phyloP scores from a whole-genome alignment of 2,888 invertebrate genomes.

The Platynereis dumerilii region DNA sequence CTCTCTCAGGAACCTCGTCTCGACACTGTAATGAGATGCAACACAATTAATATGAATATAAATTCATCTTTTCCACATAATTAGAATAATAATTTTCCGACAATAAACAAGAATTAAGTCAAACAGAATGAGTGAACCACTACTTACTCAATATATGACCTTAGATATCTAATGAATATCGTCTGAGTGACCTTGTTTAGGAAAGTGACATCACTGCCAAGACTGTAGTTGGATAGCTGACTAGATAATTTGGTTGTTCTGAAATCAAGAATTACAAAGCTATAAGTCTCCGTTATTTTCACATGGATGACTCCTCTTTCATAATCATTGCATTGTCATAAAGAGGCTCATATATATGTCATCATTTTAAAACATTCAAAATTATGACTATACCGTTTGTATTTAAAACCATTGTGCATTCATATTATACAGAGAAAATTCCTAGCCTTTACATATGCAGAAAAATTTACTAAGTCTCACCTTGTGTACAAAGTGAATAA shows the following conservation, averaged over 20 bases:
- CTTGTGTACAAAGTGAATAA: constrained; percentile 89
- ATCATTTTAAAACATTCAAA: no score
- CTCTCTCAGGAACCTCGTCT: constrained; percentile 71
- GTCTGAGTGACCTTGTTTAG: constrained; percentile 79
- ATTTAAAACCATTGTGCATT: no score
- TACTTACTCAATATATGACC: constrained; percentile 71
- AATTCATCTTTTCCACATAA: not conserved
- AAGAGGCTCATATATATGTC: no score
- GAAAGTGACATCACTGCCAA: constrained; percentile 80
- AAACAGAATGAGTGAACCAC: not conserved
- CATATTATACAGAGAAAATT: not conserved
- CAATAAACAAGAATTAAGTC: constrained; percentile 1
- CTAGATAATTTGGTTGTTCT: constrained; percentile 79
- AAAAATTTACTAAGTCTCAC: constrained; percentile 63
- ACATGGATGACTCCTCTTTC: no score
- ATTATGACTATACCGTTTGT: no score
- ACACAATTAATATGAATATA: constrained; percentile 11
- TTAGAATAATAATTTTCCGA: not conserved
- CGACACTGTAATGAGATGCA: constrained; percentile 33
- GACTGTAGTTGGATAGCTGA: constrained; percentile 77
- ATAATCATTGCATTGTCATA: no score
- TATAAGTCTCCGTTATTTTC: no score
- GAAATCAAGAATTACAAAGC: constrained; percentile 17
- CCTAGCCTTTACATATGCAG: not conserved
- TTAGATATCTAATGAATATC: constrained; percentile 81